Evolutionary conservation across 2,797 vertebrate genomes (phyloP).

Genomic region (Propithecus perrieri): DNA sequence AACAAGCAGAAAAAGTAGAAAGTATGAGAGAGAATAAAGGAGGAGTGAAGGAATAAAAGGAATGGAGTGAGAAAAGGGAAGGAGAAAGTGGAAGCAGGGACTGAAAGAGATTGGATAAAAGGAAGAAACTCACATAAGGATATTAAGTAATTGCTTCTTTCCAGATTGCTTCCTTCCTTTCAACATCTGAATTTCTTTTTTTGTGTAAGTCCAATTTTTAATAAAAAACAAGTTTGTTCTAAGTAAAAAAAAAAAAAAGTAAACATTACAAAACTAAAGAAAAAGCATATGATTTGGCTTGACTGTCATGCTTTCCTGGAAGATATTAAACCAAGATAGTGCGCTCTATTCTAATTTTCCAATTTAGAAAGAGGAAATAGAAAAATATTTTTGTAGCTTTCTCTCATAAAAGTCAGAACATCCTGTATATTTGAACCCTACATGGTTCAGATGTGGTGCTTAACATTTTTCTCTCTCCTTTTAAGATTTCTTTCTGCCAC

Average conservation of each 20-base stretch:
- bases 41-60: background rate
- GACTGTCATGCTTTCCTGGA: constrained; percentile 25
- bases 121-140: background rate
- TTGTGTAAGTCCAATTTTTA: background rate
- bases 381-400: constrained; percentile 52
- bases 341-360: constrained; percentile 39
- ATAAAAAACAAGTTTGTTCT: background rate
- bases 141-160: background rate
- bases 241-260: background rate
- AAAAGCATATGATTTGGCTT: constrained; percentile 12
- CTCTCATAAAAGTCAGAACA: constrained; percentile 61
- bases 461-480: constrained; percentile 60
- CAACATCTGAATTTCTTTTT: constrained; percentile 8
- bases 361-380: constrained; percentile 31
- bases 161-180: background rate
- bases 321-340: constrained; percentile 5
- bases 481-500: constrained; percentile 68
- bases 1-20: background rate
- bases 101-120: background rate
- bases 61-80: background rate
- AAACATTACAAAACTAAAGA: constrained; percentile 35
- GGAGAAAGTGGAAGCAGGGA: background rate
- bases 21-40: background rate
- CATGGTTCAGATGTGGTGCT: constrained; percentile 60
- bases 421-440: background rate